phyloP scores from a whole-genome alignment of 64 coral and sea anemone species.

The Stichodactyla helianthus region DNA sequence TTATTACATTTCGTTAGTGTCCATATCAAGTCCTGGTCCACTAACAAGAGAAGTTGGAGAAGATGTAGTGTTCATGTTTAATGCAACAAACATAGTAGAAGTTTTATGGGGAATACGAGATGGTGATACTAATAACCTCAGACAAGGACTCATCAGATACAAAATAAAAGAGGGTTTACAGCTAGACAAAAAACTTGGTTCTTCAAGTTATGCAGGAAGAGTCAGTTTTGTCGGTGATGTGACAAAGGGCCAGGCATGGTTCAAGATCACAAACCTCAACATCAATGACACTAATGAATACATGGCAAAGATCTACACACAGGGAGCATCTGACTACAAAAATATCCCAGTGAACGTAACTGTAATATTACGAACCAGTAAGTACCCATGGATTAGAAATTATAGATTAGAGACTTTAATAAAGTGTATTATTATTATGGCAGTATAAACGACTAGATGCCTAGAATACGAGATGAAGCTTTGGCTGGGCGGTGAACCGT shows the following conservation, averaged over 20 bases:
- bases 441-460: no score
- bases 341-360: neutral
- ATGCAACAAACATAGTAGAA: neutral
- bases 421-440: no score
- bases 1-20: neutral
- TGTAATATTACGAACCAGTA: neutral
- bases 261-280: neutral
- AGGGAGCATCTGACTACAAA: neutral
- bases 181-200: neutral
- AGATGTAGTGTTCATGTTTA: neutral
- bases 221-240: constrained; percentile 1
- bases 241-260: neutral
- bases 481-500: no score
- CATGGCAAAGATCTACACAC: neutral
- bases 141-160: neutral
- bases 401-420: no score
- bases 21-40: neutral
- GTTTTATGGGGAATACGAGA: neutral
- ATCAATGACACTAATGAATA: neutral
- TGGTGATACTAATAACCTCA: neutral
- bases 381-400: no score
- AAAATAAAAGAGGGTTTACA: neutral
- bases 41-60: neutral
- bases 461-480: no score
- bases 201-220: neutral